A percentile compares a stretch with the other conserved stretches of the same genome.
phyloP scores from a whole-genome alignment of 2,113 vertebrate species.

The Mesoclemmys tuberculata region DNA sequence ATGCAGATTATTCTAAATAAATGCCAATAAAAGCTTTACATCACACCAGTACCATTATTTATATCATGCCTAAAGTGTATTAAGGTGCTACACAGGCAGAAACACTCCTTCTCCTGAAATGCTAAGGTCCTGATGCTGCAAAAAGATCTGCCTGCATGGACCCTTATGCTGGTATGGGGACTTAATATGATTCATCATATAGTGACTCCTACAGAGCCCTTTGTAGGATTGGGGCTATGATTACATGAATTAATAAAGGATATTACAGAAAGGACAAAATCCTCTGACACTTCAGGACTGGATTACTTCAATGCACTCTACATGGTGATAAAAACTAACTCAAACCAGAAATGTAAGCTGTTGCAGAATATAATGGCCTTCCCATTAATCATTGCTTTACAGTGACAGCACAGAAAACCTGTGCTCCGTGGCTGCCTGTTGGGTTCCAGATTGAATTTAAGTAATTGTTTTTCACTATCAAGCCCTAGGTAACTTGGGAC shows the following conservation, averaged over 20 bases:
- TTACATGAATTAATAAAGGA: conserved; percentile 56
- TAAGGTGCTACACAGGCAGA: conserved; percentile 62
- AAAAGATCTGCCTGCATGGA: conserved; percentile 67
- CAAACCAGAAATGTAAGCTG: not conserved
- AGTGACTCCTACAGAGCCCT: not conserved
- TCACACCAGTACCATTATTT: conserved; percentile 63
- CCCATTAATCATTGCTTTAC: conserved; percentile 20
- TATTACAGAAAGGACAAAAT: conserved; percentile 52
- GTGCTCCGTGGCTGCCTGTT: not conserved
- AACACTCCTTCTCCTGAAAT: conserved; percentile 64
- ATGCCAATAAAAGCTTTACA: conserved; percentile 52
- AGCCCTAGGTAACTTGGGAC: not conserved
- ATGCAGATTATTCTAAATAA: conserved; percentile 24
- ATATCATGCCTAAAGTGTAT: conserved; percentile 39
- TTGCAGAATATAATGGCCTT: not conserved
- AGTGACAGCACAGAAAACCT: conserved; percentile 1
- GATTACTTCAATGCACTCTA: not conserved
- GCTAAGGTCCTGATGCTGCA: conserved; percentile 59
- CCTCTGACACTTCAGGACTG: conserved; percentile 2
- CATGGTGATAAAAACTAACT: not conserved
- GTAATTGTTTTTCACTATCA: not conserved
- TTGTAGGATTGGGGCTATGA: conserved; percentile 45
- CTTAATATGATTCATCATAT: conserved; percentile 41
- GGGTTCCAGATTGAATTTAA: conserved; percentile 15
- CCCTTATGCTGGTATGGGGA: conserved; percentile 54